Base-by-base conservation (phyloP, 1,140 invertebrate genomes). In the Centruroides sculpturatus region DNA sequence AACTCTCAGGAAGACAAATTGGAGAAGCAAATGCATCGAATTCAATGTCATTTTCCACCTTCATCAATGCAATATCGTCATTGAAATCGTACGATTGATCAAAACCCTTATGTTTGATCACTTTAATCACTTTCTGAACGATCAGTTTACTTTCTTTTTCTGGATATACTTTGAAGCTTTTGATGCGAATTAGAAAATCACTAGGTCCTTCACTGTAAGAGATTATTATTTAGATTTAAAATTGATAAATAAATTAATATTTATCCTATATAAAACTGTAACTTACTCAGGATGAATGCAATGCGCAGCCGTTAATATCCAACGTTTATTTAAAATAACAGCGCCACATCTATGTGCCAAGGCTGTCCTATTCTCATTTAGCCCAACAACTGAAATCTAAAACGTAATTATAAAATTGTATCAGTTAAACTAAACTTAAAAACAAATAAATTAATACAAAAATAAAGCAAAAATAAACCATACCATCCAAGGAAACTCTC, bases 1-100 rank as follows among this genome's bases (percentile, higher is more conserved):
- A 47, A 0, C 58, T 55, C 11, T 53, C 41, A 12, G 85, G 84
- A 35, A 90, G 73, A 72, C 87, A 90, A 9, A 83, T 84, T 10
- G 87, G 87, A 67, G 79, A 74, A 13, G 86, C 78, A 55, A 75
- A 77, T 34, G 78, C 74, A 1, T 80, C 81, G 77, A 92, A 93
- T 12, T 78, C 77, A 4, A 94, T 83, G 1, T 91, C 89, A 68
- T 92, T 88, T 73, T 92, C 89, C 75, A 94, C 91, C 68, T 88
- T 81, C 23, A 92, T 68, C 7, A 92, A 74, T 3, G 82, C 82
- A 51, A 85, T 77, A 70, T 86, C 84, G 67, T 86, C 77, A 47
- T 72, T 70, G 47, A 81, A 80, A 68, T 77, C 78, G 35, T 78
- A 76, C 66, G 83, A 87, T 66, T 76, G 10, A 0, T 64, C 61